Percentiles rank a stretch among this genome's conserved stretches.
phyloP scores from a whole-genome alignment of 2,797 vertebrate species.

The Lutra lutra region DNA sequence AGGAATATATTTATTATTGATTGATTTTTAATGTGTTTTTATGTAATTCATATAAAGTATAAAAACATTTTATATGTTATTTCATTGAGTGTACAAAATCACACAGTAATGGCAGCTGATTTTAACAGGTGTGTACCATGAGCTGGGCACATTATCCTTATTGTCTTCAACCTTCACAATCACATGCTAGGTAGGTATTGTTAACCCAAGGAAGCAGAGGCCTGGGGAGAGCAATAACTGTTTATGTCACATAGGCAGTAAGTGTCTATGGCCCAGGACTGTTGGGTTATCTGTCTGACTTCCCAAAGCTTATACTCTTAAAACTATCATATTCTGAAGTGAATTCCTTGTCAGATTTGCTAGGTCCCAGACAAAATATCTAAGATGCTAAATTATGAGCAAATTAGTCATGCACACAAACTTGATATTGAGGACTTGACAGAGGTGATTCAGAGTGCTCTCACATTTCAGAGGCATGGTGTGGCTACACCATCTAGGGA shows the following conservation, averaged over 20 bases:
- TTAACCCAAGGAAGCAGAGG: background rate
- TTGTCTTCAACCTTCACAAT: background rate
- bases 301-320: background rate
- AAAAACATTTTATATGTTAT: background rate
- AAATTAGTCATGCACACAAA: background rate
- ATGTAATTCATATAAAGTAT: background rate
- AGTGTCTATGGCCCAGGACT: background rate
- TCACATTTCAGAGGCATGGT: background rate
- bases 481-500: background rate
- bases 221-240: background rate
- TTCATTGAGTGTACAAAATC: background rate
- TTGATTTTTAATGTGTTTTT: constrained; percentile 9
- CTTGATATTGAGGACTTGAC: background rate
- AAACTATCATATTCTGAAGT: background rate
- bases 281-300: background rate
- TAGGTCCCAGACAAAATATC: background rate
- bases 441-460: background rate
- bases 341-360: background rate
- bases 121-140: background rate
- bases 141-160: background rate
- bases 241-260: background rate
- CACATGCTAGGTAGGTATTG: background rate
- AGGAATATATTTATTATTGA: constrained; percentile 20
- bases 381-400: background rate
- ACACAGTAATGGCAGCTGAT: background rate